Base-by-base conservation (phyloP, 2,797 vertebrate species). In the Catharus ustulatus region DNA sequence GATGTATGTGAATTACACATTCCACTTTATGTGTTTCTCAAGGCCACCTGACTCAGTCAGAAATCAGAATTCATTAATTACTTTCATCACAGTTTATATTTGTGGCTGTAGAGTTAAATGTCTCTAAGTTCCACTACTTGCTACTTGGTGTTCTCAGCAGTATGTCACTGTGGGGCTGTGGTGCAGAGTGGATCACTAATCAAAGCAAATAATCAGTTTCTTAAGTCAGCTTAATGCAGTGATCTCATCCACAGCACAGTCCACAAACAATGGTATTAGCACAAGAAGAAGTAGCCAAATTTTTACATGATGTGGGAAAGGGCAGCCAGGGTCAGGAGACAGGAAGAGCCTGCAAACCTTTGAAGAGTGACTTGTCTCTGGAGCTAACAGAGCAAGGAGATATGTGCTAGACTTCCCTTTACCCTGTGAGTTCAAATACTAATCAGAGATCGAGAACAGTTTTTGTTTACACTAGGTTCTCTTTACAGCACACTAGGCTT, bases 131-230 rank as follows among this genome's bases (percentile, higher is more conserved):
- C 24, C 18, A 38, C 38, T 38, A 38, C 38, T 38, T 38, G 13
- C 12, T 19, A 22, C 45, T 59, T 52, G 22, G 48, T 68, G 49
- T 42, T 19, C 23, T 68, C 15, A 1, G 5, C 4, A 2, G 4
- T 19, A 6, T 30, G 42, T 16, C 42, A 18, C 38, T 24, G 30
- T 22, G 42, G 32, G n/a, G 2, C 29, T 86, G 30, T 9, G 1
- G 17, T 6, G 7, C 67, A 87, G 67, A 49, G 24, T 27, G 38
- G 15, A 58, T 87, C 38, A 29, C 63, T 75, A 94, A 77, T 77
- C 68, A 95, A 80, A 91, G 57, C n/a, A 86, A 93, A 59, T 71
- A 72, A 80, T 77, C 1, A 30, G 32, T 93, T 90, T 78, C 49
- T 84, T 46, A 84, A 87, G 43, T 54, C 58, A 82, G 19, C 32